phyloP scores from a whole-genome alignment of 2,113 vertebrate species.

The Microcebus murinus region DNA sequence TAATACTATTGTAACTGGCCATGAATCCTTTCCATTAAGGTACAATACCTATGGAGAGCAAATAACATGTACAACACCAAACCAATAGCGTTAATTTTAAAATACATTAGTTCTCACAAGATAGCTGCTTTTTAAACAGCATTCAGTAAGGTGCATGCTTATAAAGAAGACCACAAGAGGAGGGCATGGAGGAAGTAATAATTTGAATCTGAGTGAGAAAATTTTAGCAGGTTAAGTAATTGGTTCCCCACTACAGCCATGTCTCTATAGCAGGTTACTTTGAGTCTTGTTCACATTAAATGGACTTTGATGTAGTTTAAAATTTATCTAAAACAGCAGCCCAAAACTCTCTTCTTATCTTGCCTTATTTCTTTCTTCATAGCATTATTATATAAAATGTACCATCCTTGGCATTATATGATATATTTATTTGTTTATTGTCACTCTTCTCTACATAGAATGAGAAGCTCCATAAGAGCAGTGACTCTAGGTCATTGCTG shows the following conservation, averaged over 20 bases:
- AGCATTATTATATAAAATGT: background rate
- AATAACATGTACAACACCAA: background rate
- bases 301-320: background rate
- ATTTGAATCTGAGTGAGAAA: background rate
- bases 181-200: background rate
- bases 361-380: background rate
- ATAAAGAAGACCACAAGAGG: background rate
- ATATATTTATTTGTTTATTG: background rate
- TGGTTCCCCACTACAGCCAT: background rate
- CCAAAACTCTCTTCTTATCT: background rate
- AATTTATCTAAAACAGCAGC: background rate
- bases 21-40: background rate
- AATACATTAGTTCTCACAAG: background rate
- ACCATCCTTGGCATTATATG: background rate
- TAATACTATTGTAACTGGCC: background rate
- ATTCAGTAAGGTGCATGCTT: background rate
- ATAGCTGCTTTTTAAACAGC: background rate
- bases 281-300: background rate
- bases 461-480: background rate
- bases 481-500: background rate
- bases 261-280: background rate
- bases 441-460: background rate
- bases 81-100: background rate
- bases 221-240: background rate
- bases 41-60: background rate